Conservation (phyloP, 2,888 invertebrate species). For the Thera obeliscata region DNA sequence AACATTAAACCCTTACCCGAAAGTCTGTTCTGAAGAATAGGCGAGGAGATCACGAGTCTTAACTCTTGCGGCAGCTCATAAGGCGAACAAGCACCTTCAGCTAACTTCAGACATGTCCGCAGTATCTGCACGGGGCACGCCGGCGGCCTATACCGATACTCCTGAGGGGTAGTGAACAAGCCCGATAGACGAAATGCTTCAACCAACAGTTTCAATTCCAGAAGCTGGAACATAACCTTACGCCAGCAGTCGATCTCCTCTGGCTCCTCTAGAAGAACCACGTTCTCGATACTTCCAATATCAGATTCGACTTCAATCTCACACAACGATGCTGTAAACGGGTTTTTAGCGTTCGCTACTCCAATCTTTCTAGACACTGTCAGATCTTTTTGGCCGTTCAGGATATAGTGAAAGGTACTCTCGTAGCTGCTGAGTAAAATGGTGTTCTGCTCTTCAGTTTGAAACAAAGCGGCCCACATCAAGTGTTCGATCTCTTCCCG, state of each 20-base stretch:
- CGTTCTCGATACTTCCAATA: constrained; percentile 72
- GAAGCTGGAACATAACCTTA: constrained; percentile 78
- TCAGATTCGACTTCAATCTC: constrained; percentile 78
- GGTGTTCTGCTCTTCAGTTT: constrained; percentile 55
- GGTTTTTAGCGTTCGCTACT: constrained; percentile 59
- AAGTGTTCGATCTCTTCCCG: constrained; percentile 75
- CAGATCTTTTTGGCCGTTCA: constrained; percentile 69
- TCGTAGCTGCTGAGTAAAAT: constrained; percentile 67
- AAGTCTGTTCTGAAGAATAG: constrained; percentile 66
- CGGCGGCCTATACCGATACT: constrained; percentile 64
- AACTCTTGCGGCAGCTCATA: constrained; percentile 87
- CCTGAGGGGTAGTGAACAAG: constrained; percentile 79
- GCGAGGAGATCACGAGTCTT: constrained; percentile 81
- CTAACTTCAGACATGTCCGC: constrained; percentile 86
- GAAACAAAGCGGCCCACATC: constrained; percentile 78
- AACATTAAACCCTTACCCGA: constrained; percentile 57
- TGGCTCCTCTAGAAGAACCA: constrained; percentile 67
- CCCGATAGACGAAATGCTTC: constrained; percentile 85
- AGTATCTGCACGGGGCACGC: constrained; percentile 83
- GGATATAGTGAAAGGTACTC: constrained; percentile 67
- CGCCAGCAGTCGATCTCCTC: constrained; percentile 74
- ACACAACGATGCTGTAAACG: constrained; percentile 67
- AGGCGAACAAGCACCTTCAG: constrained; percentile 86
- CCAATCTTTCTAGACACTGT: constrained; percentile 63
- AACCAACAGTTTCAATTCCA: constrained; percentile 84